phyloP scores from a whole-genome alignment of 2,888 invertebrate genomes.

The Eulithis testata region DNA sequence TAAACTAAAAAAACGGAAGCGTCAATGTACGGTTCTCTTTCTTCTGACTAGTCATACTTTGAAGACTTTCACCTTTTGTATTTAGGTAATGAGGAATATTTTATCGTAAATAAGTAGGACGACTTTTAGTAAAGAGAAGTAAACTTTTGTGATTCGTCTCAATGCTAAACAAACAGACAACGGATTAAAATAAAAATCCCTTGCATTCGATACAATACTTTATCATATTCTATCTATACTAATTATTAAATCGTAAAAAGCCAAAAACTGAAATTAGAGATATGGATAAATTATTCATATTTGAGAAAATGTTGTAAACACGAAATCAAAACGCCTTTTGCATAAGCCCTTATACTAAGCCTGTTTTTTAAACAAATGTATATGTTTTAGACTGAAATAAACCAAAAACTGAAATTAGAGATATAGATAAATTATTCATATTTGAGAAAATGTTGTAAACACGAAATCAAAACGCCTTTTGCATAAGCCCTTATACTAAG shows the following conservation, averaged over 20 bases:
- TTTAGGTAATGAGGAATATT: not conserved
- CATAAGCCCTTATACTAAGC: not conserved
- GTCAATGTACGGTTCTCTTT: not conserved
- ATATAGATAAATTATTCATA: not conserved
- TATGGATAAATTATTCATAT: not conserved
- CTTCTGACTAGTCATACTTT: not conserved
- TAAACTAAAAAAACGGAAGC: constrained; percentile 8
- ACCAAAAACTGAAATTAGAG: not conserved
- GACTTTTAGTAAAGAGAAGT: too few species aligned
- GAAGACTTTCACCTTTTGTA: not conserved
- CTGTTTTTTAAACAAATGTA: not conserved
- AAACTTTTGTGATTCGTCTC: too few species aligned
- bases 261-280: not conserved
- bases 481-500: not conserved
- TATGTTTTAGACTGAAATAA: not conserved
- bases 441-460: not conserved
- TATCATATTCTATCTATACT: too few species aligned
- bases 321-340: not conserved
- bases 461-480: not conserved
- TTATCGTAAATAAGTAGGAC: too few species aligned
- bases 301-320: not conserved
- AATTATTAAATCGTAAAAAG: too few species aligned
- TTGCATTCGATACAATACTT: too few species aligned
- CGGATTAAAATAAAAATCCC: too few species aligned
- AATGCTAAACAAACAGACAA: too few species aligned